phyloP scores from a whole-genome alignment of 1,140 invertebrate genomes.

The Rhopalosiphum padi region DNA sequence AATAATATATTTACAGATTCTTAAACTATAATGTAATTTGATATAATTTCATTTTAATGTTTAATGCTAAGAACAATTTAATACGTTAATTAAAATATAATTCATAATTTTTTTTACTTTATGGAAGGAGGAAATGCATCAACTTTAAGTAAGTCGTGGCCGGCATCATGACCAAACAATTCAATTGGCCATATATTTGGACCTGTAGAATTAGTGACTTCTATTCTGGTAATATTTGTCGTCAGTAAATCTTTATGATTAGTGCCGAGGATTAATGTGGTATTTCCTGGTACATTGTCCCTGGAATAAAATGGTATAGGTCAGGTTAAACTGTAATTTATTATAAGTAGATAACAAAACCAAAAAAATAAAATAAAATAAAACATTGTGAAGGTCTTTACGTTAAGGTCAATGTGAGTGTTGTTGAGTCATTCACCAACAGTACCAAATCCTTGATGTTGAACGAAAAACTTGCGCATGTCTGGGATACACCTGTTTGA shows the following conservation, averaged over 20 bases:
- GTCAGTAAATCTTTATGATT: constrained; percentile 34
- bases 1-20: neutral
- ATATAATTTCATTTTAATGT: neutral
- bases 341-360: neutral
- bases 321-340: neutral
- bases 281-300: neutral
- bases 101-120: neutral
- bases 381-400: neutral
- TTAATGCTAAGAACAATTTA: neutral
- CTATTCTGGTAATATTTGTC: neutral
- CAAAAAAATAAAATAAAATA: neutral
- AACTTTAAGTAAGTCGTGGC: constrained; percentile 29
- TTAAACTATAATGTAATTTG: neutral
- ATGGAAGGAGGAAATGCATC: neutral
- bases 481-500: neutral
- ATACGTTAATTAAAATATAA: neutral
- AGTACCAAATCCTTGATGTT: constrained; percentile 27
- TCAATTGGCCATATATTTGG: neutral
- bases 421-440: constrained; percentile 36
- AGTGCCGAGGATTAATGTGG: neutral
- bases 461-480: constrained; percentile 21
- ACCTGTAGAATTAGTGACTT: neutral
- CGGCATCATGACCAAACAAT: constrained; percentile 32
- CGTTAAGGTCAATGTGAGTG: constrained; percentile 29
- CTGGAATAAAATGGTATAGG: neutral